Evolutionary conservation across 1,140 invertebrate genomes (phyloP).

Genomic region (Tribolium castaneum): DNA sequence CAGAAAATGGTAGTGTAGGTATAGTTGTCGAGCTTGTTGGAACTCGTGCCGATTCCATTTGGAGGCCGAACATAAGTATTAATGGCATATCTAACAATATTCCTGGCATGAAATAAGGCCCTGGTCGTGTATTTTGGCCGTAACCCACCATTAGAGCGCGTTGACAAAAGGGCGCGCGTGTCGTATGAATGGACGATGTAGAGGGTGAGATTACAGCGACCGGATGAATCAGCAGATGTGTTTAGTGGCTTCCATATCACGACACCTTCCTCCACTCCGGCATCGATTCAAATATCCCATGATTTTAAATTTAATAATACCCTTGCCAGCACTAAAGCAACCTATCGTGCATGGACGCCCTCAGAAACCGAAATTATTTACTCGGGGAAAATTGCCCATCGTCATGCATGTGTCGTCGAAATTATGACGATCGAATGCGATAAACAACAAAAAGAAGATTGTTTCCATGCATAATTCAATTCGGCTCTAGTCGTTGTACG

Average conservation of each 20-base stretch:
- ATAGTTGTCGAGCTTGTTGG: too few species aligned
- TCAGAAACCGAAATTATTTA: conserved; percentile 6
- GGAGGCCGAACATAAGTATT: conserved; percentile 8
- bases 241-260: conserved; percentile 33
- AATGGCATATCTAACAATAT: conserved; percentile 37
- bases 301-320: conserved; percentile 31
- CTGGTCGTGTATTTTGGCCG: conserved; percentile 12
- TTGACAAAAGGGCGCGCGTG: conserved; percentile 41
- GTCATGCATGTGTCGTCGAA: conserved; percentile 33
- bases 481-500: neutral
- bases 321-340: neutral
- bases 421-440: conserved; percentile 18
- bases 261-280: conserved; percentile 23
- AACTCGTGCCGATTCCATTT: neutral
- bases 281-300: conserved; percentile 24
- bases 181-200: conserved; percentile 38
- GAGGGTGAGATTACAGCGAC: conserved; percentile 41
- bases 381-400: conserved; percentile 12
- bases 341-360: conserved; percentile 3
- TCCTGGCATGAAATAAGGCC: conserved; percentile 31
- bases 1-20: too few species aligned
- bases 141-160: conserved; percentile 33
- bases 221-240: conserved; percentile 42
- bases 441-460: conserved; percentile 31
- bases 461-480: conserved; percentile 37